A percentile compares a stretch with the other conserved stretches of the same genome.
phyloP scores from a whole-genome alignment of 2,797 vertebrate species.

The Takifugu ocellatus region DNA sequence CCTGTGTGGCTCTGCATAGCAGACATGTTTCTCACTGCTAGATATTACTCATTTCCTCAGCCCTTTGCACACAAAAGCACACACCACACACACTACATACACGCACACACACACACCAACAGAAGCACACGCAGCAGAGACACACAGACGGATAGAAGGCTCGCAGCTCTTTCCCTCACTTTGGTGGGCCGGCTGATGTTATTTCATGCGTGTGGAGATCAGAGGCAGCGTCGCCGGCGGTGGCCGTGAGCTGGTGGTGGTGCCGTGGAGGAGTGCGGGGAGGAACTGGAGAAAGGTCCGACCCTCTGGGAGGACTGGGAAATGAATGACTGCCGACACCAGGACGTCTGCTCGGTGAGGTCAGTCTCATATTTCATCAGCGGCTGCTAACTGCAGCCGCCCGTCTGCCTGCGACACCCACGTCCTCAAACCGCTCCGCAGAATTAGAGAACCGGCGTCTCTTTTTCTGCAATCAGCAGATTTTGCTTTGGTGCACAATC shows the following conservation, averaged over 20 bases:
- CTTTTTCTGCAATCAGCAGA: constrained; percentile 2
- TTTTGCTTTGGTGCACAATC: too few relatives aligned
- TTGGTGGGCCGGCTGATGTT: constrained; percentile 62
- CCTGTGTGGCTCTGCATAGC: constrained; percentile 79
- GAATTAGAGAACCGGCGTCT: not conserved
- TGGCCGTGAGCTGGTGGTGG: constrained; percentile 38
- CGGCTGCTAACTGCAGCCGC: constrained; percentile 34
- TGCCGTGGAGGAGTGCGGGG: constrained; percentile 36
- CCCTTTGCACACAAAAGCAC: constrained; percentile 68
- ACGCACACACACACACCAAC: constrained; percentile 51
- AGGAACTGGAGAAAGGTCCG: constrained; percentile 51
- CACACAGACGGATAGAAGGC: constrained; percentile 55
- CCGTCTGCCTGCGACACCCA: constrained; percentile 26
- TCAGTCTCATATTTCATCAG: constrained; percentile 65
- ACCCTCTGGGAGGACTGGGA: constrained; percentile 59
- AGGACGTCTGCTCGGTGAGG: constrained; percentile 71
- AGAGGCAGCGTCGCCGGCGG: constrained; percentile 58
- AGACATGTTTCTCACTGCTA: constrained; percentile 81
- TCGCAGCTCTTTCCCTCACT: constrained; percentile 65
- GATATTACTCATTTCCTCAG: constrained; percentile 86
- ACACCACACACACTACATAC: constrained; percentile 45
- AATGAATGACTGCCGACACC: constrained; percentile 63
- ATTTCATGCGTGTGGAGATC: constrained; percentile 59
- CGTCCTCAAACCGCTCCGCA: constrained; percentile 11
- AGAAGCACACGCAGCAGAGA: constrained; percentile 28